Base-by-base conservation (phyloP, 2,797 vertebrate species). In the Malurus leucopterus region DNA sequence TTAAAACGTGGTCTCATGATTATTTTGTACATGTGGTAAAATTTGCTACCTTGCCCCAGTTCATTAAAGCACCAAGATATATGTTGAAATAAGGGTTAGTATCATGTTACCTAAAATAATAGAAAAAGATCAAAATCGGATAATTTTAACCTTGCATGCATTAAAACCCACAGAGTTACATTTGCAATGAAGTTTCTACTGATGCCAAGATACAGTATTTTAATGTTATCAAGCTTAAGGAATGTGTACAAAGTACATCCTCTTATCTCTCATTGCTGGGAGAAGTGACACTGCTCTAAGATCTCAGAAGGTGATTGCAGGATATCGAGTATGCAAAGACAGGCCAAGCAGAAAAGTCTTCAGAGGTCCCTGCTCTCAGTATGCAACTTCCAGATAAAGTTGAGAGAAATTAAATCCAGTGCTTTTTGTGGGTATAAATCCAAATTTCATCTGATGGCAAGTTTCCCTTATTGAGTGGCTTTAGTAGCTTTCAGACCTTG, bases 401-500 rank as follows among this genome's bases (percentile, higher is more conserved):
- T 58, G 49, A 86, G 53, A 86, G 61, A 89, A 92, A 89, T 68
- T 44, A 93, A 89, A 91, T 61, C 38, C 32, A 73, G 15, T 74
- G 27, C 87, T 88, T 95, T 86, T 67, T 59, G 47, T 51, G 80
- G 36, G 24, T 73, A 78, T 71, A 92, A 91, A 91, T 75, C 70
- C 57, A 76, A 67, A 78, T 84, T 86, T 84, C 78, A 36, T 86
- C 43, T 84, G 53, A 87, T 84, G 49, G 22, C 30, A 85, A 71
- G 38, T 87, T 81, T 85, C 30, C 73, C 79, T 70, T 88, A 79
- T 68, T 62, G 85, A 59, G 43, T 71, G 58, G 36, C 26, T 86
- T 93, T 68, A 89, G 71, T 46, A 86, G 30, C 40, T 79, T 90
- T 84, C 71, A 91, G 92, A 91, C 78, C 84, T 92, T 92, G 49